Conservation (phyloP, 2,797 vertebrate species). For the Myotis planiceps region DNA sequence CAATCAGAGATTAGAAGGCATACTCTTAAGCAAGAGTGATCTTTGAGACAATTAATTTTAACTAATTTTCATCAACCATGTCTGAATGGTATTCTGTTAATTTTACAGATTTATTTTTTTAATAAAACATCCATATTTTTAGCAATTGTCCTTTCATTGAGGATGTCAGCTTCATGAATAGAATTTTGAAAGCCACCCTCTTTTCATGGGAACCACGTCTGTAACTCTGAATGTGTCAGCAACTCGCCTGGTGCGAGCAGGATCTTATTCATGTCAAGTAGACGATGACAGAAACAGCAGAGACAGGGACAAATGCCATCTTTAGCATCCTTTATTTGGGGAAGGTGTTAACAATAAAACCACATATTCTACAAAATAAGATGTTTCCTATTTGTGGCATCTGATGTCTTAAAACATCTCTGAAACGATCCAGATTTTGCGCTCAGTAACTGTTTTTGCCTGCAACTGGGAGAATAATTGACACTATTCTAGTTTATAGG, state of each 20-base stretch:
- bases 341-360: not conserved
- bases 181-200: not conserved
- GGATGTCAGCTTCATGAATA: not conserved
- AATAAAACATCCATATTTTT: not conserved
- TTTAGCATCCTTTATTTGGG: not conserved
- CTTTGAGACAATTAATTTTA: not conserved
- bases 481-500: conserved; percentile 54
- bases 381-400: not conserved
- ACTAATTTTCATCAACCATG: not conserved
- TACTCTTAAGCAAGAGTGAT: not conserved
- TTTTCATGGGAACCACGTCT: not conserved
- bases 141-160: not conserved
- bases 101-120: not conserved
- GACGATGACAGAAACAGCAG: not conserved
- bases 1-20: not conserved
- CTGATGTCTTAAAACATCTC: conserved; percentile 33
- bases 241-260: not conserved
- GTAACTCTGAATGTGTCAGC: not conserved
- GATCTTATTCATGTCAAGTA: not conserved
- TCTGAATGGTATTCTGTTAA: not conserved
- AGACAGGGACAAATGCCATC: not conserved
- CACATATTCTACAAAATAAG: not conserved
- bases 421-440: not conserved
- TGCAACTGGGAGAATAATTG: conserved; percentile 28
- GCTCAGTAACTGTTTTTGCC: conserved; percentile 22